phyloP scores from a whole-genome alignment of 2,888 invertebrate genomes.

The Tipula confusa region DNA sequence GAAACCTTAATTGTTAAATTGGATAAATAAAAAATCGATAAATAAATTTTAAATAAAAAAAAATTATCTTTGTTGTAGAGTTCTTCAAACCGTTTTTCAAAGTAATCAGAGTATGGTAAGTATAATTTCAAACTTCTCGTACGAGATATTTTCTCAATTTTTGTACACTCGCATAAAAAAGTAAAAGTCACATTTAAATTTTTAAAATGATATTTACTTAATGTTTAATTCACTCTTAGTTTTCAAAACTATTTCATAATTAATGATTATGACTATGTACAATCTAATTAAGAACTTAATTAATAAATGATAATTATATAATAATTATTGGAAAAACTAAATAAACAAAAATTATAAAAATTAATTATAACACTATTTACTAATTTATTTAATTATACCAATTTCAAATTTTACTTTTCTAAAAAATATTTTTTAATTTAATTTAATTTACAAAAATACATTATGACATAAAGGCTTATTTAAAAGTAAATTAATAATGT shows the following conservation, averaged over 20 bases:
- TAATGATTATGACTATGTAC: not conserved
- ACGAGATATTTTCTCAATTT: not conserved
- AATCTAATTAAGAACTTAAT: not conserved
- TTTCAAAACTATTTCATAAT: not conserved
- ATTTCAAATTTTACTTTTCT: not conserved
- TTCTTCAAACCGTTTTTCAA: no score
- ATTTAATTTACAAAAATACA: not conserved
- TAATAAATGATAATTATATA: slow-evolving; percentile 8
- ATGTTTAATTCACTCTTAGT: slow-evolving; percentile 6
- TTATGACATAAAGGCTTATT: not conserved
- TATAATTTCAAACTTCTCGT: no score
- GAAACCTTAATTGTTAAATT: slow-evolving; percentile 61
- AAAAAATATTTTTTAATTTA: not conserved
- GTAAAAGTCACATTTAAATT: not conserved
- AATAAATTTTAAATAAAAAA: not conserved
- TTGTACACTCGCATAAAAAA: not conserved
- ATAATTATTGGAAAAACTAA: not conserved
- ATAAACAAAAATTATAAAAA: not conserved
- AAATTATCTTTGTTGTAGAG: no score
- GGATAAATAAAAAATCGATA: slow-evolving; percentile 52
- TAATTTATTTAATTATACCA: not conserved
- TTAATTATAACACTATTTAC: not conserved
- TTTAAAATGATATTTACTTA: slow-evolving; percentile 6
- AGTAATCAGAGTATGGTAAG: no score
- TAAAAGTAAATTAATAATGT: not conserved